These are phyloP conservation scores for Exephanes ischioxanthus DNA, from an alignment of 2,888 invertebrate genomes.

Conservation along the genomic window DNA sequence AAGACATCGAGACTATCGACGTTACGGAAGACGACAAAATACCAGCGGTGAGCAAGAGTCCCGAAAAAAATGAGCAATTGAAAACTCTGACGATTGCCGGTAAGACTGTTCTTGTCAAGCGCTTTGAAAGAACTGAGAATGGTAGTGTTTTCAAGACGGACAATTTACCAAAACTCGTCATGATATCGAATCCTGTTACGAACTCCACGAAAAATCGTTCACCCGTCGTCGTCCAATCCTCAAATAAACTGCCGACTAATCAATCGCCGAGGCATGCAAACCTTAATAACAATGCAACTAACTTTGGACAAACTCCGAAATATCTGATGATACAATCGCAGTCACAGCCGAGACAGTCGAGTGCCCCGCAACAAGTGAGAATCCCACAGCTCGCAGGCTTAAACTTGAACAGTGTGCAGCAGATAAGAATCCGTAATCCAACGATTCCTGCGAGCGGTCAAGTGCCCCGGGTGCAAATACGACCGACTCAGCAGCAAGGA, in stretches of 20 bases:
- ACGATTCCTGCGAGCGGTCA: not conserved
- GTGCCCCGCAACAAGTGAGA: not conserved
- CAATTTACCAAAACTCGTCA: not conserved
- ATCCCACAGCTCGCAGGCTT: not conserved
- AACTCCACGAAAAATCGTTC: not conserved
- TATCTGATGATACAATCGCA: not conserved
- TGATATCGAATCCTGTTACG: not conserved
- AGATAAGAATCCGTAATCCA: not conserved
- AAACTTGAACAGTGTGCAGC: not conserved
- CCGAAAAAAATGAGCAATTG: not conserved
- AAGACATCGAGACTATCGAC: slow-evolving; percentile 41
- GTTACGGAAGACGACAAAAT: slow-evolving; percentile 28
- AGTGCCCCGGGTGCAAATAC: not conserved
- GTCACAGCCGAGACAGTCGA: not conserved
- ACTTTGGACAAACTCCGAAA: not conserved
- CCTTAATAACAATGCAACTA: not conserved
- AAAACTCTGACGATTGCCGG: not conserved
- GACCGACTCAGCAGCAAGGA: not conserved
- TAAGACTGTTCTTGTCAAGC: not conserved
- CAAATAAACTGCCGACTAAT: not conserved
- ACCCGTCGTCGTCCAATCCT: not conserved
- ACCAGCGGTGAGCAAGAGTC: not conserved
- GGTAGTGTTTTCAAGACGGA: not conserved
- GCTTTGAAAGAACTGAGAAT: not conserved
- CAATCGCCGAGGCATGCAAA: not conserved